Percentiles rank a stretch among this genome's conserved stretches.
phyloP scores from a whole-genome alignment of 2,113 vertebrate genomes.

The Chaenogobius annularis region DNA sequence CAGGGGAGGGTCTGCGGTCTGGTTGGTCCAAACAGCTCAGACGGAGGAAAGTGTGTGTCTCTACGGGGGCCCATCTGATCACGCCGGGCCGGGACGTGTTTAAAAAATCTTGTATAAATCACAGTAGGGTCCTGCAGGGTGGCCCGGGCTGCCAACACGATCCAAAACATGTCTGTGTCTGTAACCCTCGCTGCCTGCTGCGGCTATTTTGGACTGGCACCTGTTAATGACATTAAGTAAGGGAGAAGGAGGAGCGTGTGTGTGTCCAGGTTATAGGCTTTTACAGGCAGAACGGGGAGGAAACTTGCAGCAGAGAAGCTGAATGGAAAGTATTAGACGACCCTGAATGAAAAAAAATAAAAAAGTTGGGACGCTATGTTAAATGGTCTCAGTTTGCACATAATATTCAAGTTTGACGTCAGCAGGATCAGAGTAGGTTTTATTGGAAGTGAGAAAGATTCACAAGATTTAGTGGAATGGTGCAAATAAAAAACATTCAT shows the following conservation, averaged over 20 bases:
- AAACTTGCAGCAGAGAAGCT: neutral
- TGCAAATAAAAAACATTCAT: too few species aligned
- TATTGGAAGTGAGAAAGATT: too few species aligned
- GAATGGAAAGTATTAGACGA: neutral
- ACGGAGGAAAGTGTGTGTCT: constrained; percentile 41
- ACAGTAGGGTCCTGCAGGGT: constrained; percentile 38
- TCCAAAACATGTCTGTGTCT: constrained; percentile 50
- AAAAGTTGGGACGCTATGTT: neutral
- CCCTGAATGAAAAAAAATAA: neutral
- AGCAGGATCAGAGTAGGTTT: too few species aligned
- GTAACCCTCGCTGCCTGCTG: constrained; percentile 16
- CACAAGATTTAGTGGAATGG: too few species aligned
- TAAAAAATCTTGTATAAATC: constrained; percentile 29
- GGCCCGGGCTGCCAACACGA: constrained; percentile 33
- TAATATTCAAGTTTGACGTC: neutral
- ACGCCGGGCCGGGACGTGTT: constrained; percentile 24
- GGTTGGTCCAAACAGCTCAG: constrained; percentile 46
- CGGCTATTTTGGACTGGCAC: constrained; percentile 80
- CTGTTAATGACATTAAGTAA: constrained; percentile 82
- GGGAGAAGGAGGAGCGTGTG: constrained; percentile 52
- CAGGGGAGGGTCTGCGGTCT: constrained; percentile 45
- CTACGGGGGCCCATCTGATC: constrained; percentile 23
- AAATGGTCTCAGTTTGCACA: neutral
- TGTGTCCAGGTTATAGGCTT: neutral
- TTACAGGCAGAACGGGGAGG: neutral